A percentile compares a stretch with the other conserved stretches of the same genome.
Evolutionary conservation across 2,113 vertebrate species (phyloP).

Genomic region (Rhabdomys dilectus): DNA sequence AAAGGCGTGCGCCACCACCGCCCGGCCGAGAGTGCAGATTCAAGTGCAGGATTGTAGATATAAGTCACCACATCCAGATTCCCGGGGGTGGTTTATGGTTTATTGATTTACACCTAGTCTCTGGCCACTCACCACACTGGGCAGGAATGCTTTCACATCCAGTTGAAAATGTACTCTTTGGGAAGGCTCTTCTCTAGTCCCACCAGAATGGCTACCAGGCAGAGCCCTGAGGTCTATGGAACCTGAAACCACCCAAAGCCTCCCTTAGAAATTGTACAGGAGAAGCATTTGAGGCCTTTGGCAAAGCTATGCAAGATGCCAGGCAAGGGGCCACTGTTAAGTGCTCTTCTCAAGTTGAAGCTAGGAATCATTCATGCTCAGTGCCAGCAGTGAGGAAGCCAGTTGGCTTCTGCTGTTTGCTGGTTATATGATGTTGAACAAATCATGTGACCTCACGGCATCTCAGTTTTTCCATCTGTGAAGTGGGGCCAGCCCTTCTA

Average conservation of each 20-base stretch:
- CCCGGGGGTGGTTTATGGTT: not conserved
- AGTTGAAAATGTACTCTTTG: not conserved
- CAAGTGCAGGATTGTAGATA: not conserved
- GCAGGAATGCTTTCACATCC: not conserved
- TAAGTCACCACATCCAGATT: not conserved
- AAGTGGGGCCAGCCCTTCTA: not conserved
- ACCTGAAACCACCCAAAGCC: conserved; percentile 26
- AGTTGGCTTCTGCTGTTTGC: not conserved
- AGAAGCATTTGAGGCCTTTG: conserved; percentile 70
- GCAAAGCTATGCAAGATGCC: conserved; percentile 74
- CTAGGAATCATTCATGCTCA: conserved; percentile 43
- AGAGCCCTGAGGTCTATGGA: not conserved
- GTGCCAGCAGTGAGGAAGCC: conserved; percentile 52
- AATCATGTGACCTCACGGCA: not conserved
- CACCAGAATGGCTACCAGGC: not conserved
- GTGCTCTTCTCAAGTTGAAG: conserved; percentile 66
- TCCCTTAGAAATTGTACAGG: conserved; percentile 30
- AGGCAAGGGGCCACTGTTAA: conserved; percentile 62
- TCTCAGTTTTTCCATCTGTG: conserved; percentile 5
- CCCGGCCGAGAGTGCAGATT: not conserved
- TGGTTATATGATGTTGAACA: fast-evolving
- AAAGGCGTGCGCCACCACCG: no score
- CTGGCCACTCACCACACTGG: not conserved
- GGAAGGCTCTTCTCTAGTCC: not conserved
- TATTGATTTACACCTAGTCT: not conserved